phyloP scores from a whole-genome alignment of 2,113 vertebrate species.

The Cephalophus harveyi region DNA sequence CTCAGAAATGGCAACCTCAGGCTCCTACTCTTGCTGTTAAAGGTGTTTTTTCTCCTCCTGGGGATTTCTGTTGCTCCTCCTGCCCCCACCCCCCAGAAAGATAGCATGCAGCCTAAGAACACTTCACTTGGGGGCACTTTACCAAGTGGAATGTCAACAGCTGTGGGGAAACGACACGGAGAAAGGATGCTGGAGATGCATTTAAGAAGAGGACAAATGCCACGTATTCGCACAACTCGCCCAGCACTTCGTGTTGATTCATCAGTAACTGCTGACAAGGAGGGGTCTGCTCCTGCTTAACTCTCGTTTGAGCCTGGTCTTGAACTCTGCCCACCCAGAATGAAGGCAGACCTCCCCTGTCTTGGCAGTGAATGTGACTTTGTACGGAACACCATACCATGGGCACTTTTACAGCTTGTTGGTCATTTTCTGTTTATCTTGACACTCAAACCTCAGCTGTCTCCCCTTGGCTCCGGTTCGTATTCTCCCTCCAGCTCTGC shows the following conservation, averaged over 20 bases:
- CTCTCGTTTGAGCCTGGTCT: neutral
- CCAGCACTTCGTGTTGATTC: neutral
- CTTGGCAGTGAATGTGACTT: neutral
- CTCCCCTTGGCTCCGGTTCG: neutral
- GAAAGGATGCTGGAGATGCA: neutral
- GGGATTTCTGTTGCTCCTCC: neutral
- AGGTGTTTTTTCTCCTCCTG: neutral
- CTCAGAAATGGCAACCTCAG: neutral
- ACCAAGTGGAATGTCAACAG: neutral
- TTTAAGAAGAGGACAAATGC: neutral
- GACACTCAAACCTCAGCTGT: neutral
- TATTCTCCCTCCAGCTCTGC: neutral
- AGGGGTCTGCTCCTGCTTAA: neutral
- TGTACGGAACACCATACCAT: neutral
- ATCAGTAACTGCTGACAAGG: neutral
- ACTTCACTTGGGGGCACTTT: neutral
- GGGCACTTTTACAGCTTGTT: neutral
- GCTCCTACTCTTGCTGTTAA: neutral
- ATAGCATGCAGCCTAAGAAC: neutral
- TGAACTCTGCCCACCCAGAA: neutral
- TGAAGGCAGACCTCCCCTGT: neutral
- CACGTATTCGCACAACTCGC: accelerated
- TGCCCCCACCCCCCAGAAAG: neutral
- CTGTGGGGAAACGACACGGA: neutral
- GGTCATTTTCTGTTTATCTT: neutral